Evolutionary conservation across 2,797 vertebrate genomes (phyloP).

Genomic region (Busarellus nigricollis): DNA sequence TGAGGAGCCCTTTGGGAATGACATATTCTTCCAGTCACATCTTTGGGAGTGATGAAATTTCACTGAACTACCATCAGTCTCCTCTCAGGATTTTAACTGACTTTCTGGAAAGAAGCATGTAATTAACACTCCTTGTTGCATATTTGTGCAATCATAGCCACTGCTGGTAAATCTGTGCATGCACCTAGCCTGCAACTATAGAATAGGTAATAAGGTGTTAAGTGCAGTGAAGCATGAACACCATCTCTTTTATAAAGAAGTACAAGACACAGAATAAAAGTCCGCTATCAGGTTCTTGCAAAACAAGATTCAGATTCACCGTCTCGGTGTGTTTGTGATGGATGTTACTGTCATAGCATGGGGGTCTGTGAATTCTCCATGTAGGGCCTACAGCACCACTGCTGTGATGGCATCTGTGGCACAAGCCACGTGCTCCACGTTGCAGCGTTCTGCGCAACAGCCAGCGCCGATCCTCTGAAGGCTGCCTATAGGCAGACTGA

Average conservation of each 20-base stretch:
- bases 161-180: neutral
- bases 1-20: neutral
- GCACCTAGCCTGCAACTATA: neutral
- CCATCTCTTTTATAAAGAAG: neutral
- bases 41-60: neutral
- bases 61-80: neutral
- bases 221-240: neutral
- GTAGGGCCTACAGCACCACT: neutral
- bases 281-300: neutral
- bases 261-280: neutral
- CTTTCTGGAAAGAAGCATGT: neutral
- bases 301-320: neutral
- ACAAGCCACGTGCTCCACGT: accelerated
- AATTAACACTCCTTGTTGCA: neutral
- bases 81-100: neutral
- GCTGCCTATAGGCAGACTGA: neutral
- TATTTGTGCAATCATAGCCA: neutral
- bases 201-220: neutral
- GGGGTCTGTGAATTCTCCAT: neutral
- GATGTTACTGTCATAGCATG: neutral
- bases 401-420: neutral
- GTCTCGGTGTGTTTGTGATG: accelerated
- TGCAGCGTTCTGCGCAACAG: accelerated
- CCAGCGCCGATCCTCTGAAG: neutral
- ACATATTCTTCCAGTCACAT: neutral